Evolutionary conservation across 2,888 invertebrate genomes (phyloP).

Genomic region (Pristionchus exspectatus): DNA sequence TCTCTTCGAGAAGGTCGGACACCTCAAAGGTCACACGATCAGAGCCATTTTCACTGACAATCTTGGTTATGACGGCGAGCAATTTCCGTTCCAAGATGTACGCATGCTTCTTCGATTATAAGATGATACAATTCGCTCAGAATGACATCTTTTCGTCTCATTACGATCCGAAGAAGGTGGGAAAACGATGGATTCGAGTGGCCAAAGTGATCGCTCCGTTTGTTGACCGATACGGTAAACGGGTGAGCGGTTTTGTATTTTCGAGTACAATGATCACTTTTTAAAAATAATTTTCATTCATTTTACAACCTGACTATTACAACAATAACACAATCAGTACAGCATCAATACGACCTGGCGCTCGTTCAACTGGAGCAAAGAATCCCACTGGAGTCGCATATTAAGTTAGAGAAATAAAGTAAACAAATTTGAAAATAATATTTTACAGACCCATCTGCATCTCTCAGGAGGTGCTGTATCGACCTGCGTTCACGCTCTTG

Average conservation of each 20-base stretch:
- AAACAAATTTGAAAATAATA: neutral
- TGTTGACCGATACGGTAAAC: neutral
- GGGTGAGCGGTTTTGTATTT: neutral
- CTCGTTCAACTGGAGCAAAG: neutral
- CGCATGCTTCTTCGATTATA: neutral
- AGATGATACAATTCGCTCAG: neutral
- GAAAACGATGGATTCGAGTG: neutral
- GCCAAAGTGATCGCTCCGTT: neutral
- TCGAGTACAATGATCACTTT: too few relatives aligned
- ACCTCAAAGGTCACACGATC: neutral
- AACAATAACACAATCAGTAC: too few relatives aligned
- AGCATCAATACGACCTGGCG: neutral
- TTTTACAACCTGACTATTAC: too few relatives aligned
- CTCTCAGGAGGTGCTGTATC: neutral
- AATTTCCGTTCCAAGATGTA: conserved; percentile 5
- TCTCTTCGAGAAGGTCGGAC: neutral
- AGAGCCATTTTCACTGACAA: neutral
- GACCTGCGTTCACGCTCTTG: neutral
- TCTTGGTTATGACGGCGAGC: neutral
- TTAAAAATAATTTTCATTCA: too few relatives aligned
- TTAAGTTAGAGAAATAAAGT: neutral
- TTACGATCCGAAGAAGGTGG: neutral
- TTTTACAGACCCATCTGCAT: neutral
- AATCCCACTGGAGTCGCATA: neutral
- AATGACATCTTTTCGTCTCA: neutral